These are phyloP conservation scores for Xestobium rufovillosum DNA, from an alignment of 2,888 invertebrate genomes.

Conservation along the genomic window DNA sequence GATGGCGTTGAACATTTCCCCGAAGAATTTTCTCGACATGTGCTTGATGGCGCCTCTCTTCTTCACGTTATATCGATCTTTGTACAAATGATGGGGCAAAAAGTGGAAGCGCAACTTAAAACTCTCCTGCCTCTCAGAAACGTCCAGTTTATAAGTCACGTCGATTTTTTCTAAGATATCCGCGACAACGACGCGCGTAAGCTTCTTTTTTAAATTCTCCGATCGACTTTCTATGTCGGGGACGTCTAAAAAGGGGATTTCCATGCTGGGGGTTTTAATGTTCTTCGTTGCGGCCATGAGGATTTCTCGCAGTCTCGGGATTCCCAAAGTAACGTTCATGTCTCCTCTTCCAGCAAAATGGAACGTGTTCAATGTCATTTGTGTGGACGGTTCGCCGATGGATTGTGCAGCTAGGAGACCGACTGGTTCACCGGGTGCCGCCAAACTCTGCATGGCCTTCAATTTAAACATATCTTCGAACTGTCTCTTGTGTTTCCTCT, in stretches of 20 bases:
- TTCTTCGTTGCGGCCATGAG: slow-evolving; percentile 91
- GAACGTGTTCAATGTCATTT: slow-evolving; percentile 99
- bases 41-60: slow-evolving; percentile 63
- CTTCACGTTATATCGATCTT: slow-evolving; percentile 61
- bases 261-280: slow-evolving; percentile 94
- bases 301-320: slow-evolving; percentile 93
- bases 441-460: slow-evolving; percentile 70
- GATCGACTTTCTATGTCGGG: slow-evolving; percentile 49
- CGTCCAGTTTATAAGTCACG: slow-evolving; percentile 52
- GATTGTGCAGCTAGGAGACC: slow-evolving; percentile 95
- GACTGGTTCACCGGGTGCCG: slow-evolving; percentile 92
- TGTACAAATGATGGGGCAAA: slow-evolving; percentile 66
- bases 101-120: slow-evolving; percentile 67
- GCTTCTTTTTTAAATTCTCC: slow-evolving; percentile 59
- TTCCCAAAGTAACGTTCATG: slow-evolving; percentile 99
- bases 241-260: slow-evolving; percentile 68
- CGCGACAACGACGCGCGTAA: slow-evolving; percentile 71
- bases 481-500: slow-evolving; percentile 28
- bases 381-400: slow-evolving; percentile 98
- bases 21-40: slow-evolving; percentile 66
- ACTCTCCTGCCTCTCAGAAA: slow-evolving; percentile 46
- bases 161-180: slow-evolving; percentile 70
- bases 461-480: slow-evolving; percentile 66
- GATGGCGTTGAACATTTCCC: slow-evolving; percentile 56
- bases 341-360: slow-evolving; percentile 99